These are phyloP conservation scores for Ceyx melanurus DNA, from an alignment of 2,113 vertebrate genomes.

Conservation along the genomic window DNA sequence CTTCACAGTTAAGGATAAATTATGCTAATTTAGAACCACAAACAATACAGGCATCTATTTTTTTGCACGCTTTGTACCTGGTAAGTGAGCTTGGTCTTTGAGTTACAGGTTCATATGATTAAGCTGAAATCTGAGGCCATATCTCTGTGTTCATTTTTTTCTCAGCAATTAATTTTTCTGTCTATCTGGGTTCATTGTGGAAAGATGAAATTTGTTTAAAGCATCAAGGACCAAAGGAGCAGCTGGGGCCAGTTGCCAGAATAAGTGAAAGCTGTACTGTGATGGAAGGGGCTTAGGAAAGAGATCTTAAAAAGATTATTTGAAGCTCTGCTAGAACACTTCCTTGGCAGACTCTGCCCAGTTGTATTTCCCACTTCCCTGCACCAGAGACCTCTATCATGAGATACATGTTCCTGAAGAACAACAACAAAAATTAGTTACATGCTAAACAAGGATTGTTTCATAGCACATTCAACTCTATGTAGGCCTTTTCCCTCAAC, in stretches of 20 bases:
- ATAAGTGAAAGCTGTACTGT: background rate
- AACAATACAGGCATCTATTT: background rate
- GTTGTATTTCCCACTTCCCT: background rate
- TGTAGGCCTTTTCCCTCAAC: background rate
- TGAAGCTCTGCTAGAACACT: background rate
- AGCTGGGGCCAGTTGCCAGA: background rate
- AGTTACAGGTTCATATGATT: background rate
- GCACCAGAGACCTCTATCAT: background rate
- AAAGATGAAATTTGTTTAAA: background rate
- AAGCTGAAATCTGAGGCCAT: background rate
- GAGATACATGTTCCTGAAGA: background rate
- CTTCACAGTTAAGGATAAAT: background rate
- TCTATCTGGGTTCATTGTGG: background rate
- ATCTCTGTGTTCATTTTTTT: fast-evolving
- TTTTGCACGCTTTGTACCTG: background rate
- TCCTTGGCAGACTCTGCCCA: background rate
- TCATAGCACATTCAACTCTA: background rate
- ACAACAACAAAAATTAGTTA: background rate
- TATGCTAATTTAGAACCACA: conserved; percentile 1
- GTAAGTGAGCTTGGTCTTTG: background rate
- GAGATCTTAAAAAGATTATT: background rate
- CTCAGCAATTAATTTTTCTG: background rate
- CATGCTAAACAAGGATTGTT: background rate
- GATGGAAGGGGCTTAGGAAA: background rate
- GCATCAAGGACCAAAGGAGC: background rate